Evolutionary conservation across 2,113 vertebrate species (phyloP).

Genomic region (Porphyrio hochstetteri): DNA sequence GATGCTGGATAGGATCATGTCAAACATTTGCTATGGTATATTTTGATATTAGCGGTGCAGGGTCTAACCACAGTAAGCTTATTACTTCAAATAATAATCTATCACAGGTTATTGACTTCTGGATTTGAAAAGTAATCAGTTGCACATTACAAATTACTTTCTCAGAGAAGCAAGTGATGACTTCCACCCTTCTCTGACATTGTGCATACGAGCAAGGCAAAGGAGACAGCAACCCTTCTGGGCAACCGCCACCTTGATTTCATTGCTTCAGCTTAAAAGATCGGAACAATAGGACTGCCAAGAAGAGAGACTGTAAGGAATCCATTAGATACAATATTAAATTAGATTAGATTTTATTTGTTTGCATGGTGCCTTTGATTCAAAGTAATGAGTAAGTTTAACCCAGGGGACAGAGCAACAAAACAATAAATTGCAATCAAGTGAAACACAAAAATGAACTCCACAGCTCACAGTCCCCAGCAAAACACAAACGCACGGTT

Average conservation of each 20-base stretch:
- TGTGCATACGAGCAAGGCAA: background rate
- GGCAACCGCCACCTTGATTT: conserved; percentile 15
- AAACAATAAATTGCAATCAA: conserved; percentile 43
- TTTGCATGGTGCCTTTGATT: conserved; percentile 60
- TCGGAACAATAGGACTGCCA: conserved; percentile 33
- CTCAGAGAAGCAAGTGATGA: fast-evolving
- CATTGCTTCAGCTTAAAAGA: conserved; percentile 20
- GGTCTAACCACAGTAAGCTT: conserved; percentile 24
- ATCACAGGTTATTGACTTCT: background rate
- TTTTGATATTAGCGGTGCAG: conserved; percentile 32
- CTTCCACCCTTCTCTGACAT: background rate
- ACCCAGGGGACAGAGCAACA: conserved; percentile 20
- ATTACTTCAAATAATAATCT: conserved; percentile 49
- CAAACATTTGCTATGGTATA: background rate
- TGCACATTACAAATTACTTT: background rate
- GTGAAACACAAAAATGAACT: conserved; percentile 17
- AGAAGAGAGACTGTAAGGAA: conserved; percentile 50
- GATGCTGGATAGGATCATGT: conserved; percentile 38
- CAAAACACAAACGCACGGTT: background rate
- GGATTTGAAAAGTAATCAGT: background rate
- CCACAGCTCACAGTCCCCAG: background rate
- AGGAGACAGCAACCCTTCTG: background rate
- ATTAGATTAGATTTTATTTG: conserved; percentile 61
- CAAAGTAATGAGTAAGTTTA: conserved; percentile 52
- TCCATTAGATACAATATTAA: conserved; percentile 54